Evolutionary conservation across 2,797 vertebrate species (phyloP), one percentile per base, ranked within the genome.

Genomic region (Danio jaintianensis): DNA sequence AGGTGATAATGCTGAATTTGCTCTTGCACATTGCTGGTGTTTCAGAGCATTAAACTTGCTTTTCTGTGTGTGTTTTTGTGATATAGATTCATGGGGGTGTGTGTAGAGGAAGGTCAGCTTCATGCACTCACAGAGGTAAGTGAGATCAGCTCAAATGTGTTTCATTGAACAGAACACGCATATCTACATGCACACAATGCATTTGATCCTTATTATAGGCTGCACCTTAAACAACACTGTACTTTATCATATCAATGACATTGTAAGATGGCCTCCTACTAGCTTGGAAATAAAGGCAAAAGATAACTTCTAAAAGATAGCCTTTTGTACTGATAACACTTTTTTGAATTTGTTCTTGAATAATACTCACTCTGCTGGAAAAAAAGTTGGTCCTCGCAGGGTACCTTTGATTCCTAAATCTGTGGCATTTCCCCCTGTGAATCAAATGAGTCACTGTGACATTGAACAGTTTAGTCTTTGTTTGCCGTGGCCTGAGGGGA

Each of bases 101-200:
- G 98, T 90, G 95, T 99, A 88, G 97, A 99, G 85, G 95, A 99
- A 92, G 98, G 98, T 89, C 97, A 99, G 85, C 94, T 99, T 75
- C 98, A 99, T 70, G 97, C 98, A 85, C 94, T 99, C 89, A 99
- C 95, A 73, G 98, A 99, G 96, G 98, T 99, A 96, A 91, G 95
- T 90, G 16, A 73, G 64, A 15, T 75, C 55, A 40, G 67, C 59
- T 70, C 55, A 62, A 13, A 74, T 42, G 47, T 7, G 55, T 42
- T 81, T 15, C 47, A 36, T 38, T 68, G 16, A 47, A 29, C 29
- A 29, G 3, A 29, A 29, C 29, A 29, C 3, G 1, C 29, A 29
- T 29, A 29, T 29, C 29, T 29, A 29, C 29, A 29, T 1, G 29
- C 45, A 67, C 61, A 38, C 71, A 59, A 10, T n/a, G 52, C 16